A percentile compares a stretch with the other conserved stretches of the same genome.
Conservation (phyloP, 1,140 invertebrate genomes). For the Lepidurus packardi region DNA sequence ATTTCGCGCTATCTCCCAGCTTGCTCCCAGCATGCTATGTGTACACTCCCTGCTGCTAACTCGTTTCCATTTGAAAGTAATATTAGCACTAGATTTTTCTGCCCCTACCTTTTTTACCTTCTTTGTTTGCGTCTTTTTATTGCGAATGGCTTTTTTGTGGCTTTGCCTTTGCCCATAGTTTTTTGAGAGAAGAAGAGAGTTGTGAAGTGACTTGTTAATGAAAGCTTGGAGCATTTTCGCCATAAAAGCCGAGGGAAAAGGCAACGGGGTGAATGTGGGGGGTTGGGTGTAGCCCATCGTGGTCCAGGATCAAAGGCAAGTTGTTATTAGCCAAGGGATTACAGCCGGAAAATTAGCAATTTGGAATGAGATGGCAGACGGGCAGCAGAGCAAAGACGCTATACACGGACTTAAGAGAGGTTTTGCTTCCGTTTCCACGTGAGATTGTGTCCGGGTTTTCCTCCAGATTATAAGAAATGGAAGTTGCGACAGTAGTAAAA, state of each 20-base stretch:
- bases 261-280: background rate
- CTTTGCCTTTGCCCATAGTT: too few species aligned
- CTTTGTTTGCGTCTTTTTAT: background rate
- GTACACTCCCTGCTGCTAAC: background rate
- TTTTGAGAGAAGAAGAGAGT: background rate
- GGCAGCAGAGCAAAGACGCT: background rate
- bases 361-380: background rate
- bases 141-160: too few species aligned
- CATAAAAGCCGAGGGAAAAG: background rate
- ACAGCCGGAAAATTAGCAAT: slow-evolving; percentile 1
- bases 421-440: too few species aligned
- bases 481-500: too few species aligned
- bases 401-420: too few species aligned
- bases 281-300: background rate
- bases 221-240: background rate
- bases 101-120: background rate
- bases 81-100: background rate
- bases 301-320: slow-evolving; percentile 17
- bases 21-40: background rate
- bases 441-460: too few species aligned
- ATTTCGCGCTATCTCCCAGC: background rate
- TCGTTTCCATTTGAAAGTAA: background rate
- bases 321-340: slow-evolving; percentile 16
- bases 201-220: slow-evolving; percentile 22
- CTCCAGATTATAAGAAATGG: too few species aligned